A percentile compares a stretch with the other conserved stretches of the same genome.
phyloP scores from a whole-genome alignment of 2,113 vertebrate genomes.

The Synodontis membranacea region DNA sequence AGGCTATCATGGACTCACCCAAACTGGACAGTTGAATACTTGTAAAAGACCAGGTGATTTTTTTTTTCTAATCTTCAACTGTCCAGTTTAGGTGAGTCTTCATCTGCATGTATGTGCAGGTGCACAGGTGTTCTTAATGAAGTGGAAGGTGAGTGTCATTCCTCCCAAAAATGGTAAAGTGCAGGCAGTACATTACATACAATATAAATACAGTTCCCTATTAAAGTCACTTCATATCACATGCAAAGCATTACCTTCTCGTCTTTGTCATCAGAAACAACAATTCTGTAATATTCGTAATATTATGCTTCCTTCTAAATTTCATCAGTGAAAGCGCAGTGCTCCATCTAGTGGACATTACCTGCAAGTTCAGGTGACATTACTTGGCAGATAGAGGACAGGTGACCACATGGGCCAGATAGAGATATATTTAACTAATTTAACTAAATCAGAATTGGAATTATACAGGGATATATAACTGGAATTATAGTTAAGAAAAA shows the following conservation, averaged over 20 bases:
- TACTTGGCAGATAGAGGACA: neutral
- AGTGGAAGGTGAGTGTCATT: neutral
- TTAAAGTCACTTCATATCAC: neutral
- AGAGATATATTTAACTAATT: neutral
- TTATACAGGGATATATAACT: neutral
- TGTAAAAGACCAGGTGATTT: no score
- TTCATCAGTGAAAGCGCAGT: neutral
- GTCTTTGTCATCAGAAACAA: neutral
- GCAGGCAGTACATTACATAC: neutral
- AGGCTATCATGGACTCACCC: no score
- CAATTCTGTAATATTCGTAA: neutral
- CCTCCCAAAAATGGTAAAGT: neutral
- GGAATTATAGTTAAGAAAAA: neutral
- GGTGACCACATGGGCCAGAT: neutral
- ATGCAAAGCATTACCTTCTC: neutral
- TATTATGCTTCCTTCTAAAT: neutral
- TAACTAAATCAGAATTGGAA: neutral
- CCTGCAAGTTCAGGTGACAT: neutral
- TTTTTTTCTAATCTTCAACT: no score
- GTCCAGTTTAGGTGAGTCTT: no score
- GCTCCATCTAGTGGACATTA: conserved; percentile 17
- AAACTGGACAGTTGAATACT: no score
- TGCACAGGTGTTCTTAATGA: no score
- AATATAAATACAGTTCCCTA: neutral
- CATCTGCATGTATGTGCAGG: no score